phyloP scores from a whole-genome alignment of 1,140 invertebrate genomes.

The Heliconius melpomene region DNA sequence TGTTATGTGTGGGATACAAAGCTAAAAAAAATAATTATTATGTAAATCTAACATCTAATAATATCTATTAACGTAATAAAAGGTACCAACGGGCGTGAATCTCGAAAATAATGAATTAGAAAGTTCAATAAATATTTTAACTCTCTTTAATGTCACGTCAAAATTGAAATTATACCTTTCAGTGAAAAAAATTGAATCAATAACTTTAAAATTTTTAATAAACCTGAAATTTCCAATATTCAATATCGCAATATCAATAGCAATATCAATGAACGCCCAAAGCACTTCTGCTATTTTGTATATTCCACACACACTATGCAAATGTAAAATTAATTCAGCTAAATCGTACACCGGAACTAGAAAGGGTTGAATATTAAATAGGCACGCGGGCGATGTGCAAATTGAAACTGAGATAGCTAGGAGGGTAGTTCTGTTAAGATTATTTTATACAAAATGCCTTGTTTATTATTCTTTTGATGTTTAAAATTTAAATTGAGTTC shows the following conservation, averaged over 20 bases:
- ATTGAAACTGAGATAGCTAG: slow-evolving; percentile 25
- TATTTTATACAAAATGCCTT: slow-evolving; percentile 4
- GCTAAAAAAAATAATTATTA: no score
- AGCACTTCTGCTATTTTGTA: not conserved
- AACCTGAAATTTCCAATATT: not conserved
- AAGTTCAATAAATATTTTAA: no score
- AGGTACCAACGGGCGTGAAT: no score
- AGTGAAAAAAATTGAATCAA: no score
- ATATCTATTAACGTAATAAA: no score
- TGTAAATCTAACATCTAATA: no score
- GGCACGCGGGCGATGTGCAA: slow-evolving; percentile 19
- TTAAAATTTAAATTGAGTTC: not conserved
- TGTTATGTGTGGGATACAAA: no score
- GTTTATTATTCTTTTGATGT: not conserved
- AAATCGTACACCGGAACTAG: slow-evolving; percentile 20
- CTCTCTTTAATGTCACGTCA: no score
- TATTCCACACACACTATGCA: slow-evolving; percentile 8
- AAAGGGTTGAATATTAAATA: slow-evolving; percentile 30
- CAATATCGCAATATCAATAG: not conserved
- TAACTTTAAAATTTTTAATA: no score
- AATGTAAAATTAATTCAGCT: slow-evolving; percentile 21
- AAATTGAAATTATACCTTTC: no score
- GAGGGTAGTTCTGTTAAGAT: not conserved
- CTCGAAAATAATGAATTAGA: no score
- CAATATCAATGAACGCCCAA: not conserved